Conservation (phyloP, 2,888 invertebrate species). For the Leptogaster cylindrica region DNA sequence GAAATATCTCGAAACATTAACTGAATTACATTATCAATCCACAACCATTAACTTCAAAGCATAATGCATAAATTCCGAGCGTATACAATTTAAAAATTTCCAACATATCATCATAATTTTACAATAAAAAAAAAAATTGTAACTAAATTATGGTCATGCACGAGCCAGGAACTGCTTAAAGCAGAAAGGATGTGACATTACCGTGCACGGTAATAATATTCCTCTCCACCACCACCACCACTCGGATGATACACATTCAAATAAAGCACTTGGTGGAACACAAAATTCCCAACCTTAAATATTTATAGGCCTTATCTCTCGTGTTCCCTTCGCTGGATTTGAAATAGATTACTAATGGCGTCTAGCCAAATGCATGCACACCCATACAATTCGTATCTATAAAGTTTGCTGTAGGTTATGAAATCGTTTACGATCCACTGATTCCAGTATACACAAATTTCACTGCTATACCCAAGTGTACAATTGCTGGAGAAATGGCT, state of each 20-base stretch:
- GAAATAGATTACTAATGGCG: slow-evolving; percentile 52
- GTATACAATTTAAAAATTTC: no score
- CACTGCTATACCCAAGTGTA: slow-evolving; percentile 16
- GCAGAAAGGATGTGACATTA: no score
- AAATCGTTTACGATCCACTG: slow-evolving; percentile 30
- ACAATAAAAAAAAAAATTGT: not conserved
- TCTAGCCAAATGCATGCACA: slow-evolving; percentile 48
- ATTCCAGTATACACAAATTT: slow-evolving; percentile 16
- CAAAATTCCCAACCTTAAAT: slow-evolving; percentile 37
- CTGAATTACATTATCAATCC: no score
- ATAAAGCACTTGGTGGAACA: slow-evolving; percentile 1
- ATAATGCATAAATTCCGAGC: no score
- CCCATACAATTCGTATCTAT: slow-evolving; percentile 27
- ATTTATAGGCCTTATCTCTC: slow-evolving; percentile 49
- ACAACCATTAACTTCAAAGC: no score
- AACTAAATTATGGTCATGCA: no score
- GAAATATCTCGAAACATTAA: no score
- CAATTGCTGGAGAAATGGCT: slow-evolving; percentile 32
- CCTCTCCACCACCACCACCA: not conserved
- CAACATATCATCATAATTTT: not conserved
- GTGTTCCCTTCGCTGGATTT: slow-evolving; percentile 52
- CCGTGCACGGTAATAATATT: no score
- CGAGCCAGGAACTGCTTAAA: no score
- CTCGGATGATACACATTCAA: not conserved
- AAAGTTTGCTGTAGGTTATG: slow-evolving; percentile 34